Base-by-base conservation (phyloP, 1,140 invertebrate genomes). In the Elysia chlorotica region DNA sequence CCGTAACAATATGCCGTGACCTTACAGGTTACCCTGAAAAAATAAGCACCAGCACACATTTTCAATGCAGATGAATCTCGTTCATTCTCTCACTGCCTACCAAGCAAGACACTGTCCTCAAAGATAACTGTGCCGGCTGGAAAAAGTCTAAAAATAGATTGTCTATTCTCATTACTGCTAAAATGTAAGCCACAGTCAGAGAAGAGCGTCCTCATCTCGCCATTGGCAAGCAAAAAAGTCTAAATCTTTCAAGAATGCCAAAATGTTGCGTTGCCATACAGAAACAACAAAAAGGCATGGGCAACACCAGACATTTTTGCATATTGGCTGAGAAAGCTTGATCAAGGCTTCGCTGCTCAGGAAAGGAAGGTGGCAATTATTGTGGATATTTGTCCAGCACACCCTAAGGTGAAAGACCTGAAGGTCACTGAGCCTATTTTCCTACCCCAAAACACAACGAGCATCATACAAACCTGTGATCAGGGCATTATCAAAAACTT, bases 171-270 rank as follows among this genome's bases (percentile, higher is more conserved):
- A 73, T 89, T 30, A 81, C 76, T 65, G 74, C 81, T 54, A 89
- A 89, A 75, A 85, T 84, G 79, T 76, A 74, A 28, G 87, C 88
- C 17, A 83, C 80, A 33, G n/a, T n/a, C n/a, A n/a, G n/a, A n/a
- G 84, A 89, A 10, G 28, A 59, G 25, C 56, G 10, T 10, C 73
- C 89, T 89, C 81, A 70, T 87, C 17, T 83, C 84, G 77, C 90
- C 6, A 88, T 89, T 67, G 88, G 88, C 74, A 89, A 89, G 85
- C 77, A 17, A 71, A 77, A 77, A 87, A 87, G 48, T 87, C 87
- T 61, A 76, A 82, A 25, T 89, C 87, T 79, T 90, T 89, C 75
- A 89, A 89, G 78, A 83, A 81, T 74, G 62, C 79, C 78, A 4
- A 76, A 77, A 38, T 75, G 77, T 38, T 80, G 61, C 53, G 63